A percentile compares a stretch with the other conserved stretches of the same genome.
Evolutionary conservation across 2,113 vertebrate genomes (phyloP).

Genomic region (Ictalurus furcatus): DNA sequence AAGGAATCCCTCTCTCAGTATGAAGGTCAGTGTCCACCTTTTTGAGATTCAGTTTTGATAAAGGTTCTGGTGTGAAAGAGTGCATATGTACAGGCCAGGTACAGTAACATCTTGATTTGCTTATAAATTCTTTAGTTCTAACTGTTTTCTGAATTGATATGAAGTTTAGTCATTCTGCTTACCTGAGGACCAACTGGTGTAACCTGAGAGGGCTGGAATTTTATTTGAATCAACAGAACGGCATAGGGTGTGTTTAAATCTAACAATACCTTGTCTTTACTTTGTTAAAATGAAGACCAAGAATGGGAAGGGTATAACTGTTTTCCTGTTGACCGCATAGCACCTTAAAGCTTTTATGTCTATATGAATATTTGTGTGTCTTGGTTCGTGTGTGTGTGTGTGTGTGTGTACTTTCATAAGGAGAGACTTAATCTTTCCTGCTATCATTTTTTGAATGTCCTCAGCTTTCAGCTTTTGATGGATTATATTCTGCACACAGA

Average conservation of each 20-base stretch:
- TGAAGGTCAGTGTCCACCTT: conserved; percentile 8
- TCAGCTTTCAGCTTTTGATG: conserved; percentile 81
- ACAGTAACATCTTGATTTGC: not conserved
- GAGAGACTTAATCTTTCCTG: conserved; percentile 73
- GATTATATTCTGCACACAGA: conserved; percentile 77
- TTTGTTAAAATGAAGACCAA: conserved; percentile 70
- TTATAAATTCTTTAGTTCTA: not conserved
- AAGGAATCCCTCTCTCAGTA: not conserved
- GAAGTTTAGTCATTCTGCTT: not conserved
- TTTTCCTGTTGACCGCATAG: conserved; percentile 60
- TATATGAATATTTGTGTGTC: conserved; percentile 43
- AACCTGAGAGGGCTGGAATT: not conserved
- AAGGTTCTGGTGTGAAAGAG: not conserved
- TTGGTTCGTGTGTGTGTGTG: conserved; percentile 32
- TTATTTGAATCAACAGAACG: conserved; percentile 21
- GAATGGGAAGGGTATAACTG: conserved; percentile 56
- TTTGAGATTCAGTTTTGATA: not conserved
- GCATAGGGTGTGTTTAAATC: conserved; percentile 20
- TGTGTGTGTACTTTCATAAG: conserved; percentile 56
- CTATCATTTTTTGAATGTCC: conserved; percentile 83
- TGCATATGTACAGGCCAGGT: not conserved
- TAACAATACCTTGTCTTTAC: conserved; percentile 12
- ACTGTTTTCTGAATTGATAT: not conserved
- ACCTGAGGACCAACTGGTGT: not conserved
- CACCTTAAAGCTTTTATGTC: conserved; percentile 52